Evolutionary conservation across 2,888 invertebrate species (phyloP), one percentile per base, ranked within the genome.

Genomic region (Amblyjoppa proteus): DNA sequence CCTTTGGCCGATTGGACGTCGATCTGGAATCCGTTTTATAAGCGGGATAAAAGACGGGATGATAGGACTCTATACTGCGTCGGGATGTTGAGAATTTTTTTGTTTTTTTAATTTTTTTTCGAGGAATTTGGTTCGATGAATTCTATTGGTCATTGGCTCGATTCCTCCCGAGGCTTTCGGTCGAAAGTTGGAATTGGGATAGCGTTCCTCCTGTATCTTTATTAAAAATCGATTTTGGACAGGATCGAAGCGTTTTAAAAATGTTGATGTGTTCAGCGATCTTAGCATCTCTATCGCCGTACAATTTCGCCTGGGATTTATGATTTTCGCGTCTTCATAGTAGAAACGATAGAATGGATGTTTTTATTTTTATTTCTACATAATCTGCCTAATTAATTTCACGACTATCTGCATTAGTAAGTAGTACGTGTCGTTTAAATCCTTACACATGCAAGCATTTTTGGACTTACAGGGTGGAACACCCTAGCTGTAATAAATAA

Each of bases 11-110:
- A 49, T 34, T 58, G 58, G 34, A 51, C 64, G 64, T 75, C 20
- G 28, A 45, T 61, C 49, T 58, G 58, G 58, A 58, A 58, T 58
- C 58, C 25, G 45, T 49, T 16, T 49, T 25, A 25, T 25, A 25
- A 9, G 58, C 58, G 28, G 58, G 28, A 58, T 11, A 13, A 58
- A 58, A 58, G 58, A 28, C 28, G 28, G 9, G 58, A 58, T 28
- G 58, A 58, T 58, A 25, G 58, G 58, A 58, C 25, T 58, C 58
- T 58, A 13, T 28, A 58, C 58, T 58, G 58, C 28, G 28, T 13
- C 28, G 28, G 58, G 58, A 58, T 28, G 28, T 2, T 28, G 58
- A 11, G 58, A 25, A 28, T 56, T 25, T 25, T 28, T 25, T 13
- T 25, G 28, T 25, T 45, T 28, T 28, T 25, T 58, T 13, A 25